phyloP scores from a whole-genome alignment of 2,113 vertebrate species.

The Gallinago paraguaiae region DNA sequence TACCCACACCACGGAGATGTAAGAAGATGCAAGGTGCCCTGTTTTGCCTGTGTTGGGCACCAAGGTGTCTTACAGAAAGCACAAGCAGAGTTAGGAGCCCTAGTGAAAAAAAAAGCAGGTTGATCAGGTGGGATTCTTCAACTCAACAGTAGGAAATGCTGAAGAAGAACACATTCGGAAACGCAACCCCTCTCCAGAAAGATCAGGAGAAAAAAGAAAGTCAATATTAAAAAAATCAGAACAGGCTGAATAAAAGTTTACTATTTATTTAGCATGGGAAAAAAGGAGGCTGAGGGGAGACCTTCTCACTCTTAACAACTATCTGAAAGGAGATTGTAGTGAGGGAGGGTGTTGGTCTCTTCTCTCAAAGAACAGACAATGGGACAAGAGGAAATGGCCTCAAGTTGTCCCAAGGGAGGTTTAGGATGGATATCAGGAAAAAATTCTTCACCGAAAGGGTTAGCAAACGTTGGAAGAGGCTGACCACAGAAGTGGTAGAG shows the following conservation, averaged over 20 bases:
- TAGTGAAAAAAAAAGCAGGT: background rate
- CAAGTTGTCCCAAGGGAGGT: background rate
- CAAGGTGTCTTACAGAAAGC: background rate
- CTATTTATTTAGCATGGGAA: background rate
- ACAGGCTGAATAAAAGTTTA: background rate
- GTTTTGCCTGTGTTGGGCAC: background rate
- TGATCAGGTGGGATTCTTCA: background rate
- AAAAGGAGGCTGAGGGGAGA: background rate
- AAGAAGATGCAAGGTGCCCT: background rate
- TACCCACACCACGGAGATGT: background rate
- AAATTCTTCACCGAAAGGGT: background rate
- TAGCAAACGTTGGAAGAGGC: background rate
- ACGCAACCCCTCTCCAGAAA: rapidly evolving
- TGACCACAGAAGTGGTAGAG: background rate
- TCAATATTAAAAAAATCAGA: background rate
- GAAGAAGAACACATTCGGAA: rapidly evolving
- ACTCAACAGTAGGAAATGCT: background rate
- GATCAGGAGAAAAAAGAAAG: background rate
- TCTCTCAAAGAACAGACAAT: background rate
- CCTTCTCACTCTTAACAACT: background rate
- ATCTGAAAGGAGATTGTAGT: background rate
- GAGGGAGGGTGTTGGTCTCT: background rate
- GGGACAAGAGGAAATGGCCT: background rate
- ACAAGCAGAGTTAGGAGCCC: background rate
- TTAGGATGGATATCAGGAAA: background rate